phyloP scores from a whole-genome alignment of 2,888 invertebrate species.

The Epinotia nisella region DNA sequence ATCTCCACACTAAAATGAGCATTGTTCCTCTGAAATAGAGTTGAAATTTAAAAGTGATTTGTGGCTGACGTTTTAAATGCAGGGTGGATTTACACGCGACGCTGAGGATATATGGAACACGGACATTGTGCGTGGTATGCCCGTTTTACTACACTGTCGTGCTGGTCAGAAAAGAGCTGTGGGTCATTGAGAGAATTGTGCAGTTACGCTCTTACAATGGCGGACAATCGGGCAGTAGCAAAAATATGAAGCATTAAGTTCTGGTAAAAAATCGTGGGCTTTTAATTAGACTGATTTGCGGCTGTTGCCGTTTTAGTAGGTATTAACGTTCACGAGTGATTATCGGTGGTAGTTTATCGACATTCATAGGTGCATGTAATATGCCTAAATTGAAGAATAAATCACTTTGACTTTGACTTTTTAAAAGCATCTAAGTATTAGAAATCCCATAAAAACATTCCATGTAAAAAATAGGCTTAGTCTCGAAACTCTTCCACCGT shows the following conservation, averaged over 20 bases:
- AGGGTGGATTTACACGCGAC: conserved; percentile 26
- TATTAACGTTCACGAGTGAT: too few species aligned
- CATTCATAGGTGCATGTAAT: too few species aligned
- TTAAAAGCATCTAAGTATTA: too few species aligned
- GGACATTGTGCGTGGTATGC: conserved; percentile 20
- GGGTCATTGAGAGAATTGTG: not conserved
- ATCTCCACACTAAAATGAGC: not conserved
- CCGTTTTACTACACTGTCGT: conserved; percentile 18
- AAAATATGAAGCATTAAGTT: conserved; percentile 3
- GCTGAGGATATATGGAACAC: conserved; percentile 12
- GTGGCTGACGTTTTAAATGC: conserved; percentile 16
- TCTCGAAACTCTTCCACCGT: too few species aligned
- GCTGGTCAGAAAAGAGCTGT: not conserved
- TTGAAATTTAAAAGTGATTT: conserved; percentile 5
- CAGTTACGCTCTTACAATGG: conserved; percentile 9
- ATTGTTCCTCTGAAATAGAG: not conserved
- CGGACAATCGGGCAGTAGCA: not conserved
- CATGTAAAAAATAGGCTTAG: too few species aligned
- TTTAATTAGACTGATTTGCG: not conserved
- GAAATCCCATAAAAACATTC: too few species aligned
- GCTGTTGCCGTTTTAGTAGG: too few species aligned
- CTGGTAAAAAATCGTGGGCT: not conserved
- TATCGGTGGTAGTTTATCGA: too few species aligned
- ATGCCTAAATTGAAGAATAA: too few species aligned
- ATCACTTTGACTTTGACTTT: too few species aligned